Evolutionary conservation across 2,888 invertebrate species (phyloP).

Genomic region (Notodonta dromedarius): DNA sequence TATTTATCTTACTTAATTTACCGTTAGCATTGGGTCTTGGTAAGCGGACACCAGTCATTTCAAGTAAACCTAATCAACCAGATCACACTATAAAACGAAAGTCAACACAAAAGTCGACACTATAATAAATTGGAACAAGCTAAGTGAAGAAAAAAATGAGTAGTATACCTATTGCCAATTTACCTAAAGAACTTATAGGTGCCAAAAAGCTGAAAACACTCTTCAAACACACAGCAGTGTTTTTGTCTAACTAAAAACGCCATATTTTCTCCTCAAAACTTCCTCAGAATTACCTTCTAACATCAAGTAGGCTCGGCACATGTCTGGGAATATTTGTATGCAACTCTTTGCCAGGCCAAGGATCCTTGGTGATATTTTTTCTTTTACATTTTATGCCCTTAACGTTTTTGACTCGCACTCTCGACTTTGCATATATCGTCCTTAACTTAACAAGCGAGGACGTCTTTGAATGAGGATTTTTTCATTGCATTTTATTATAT

Average conservation of each 20-base stretch:
- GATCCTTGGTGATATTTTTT: constrained; percentile 50
- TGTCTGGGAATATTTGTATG: constrained; percentile 49
- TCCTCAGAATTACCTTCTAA: constrained; percentile 35
- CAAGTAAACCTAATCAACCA: too few species aligned
- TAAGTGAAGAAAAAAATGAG: too few species aligned
- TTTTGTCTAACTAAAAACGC: constrained; percentile 10
- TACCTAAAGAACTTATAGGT: too few species aligned
- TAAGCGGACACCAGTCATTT: too few species aligned
- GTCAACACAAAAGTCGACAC: too few species aligned
- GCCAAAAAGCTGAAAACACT: too few species aligned
- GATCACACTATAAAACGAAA: too few species aligned
- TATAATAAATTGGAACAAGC: too few species aligned
- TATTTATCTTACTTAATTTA: too few species aligned
- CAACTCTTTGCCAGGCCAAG: constrained; percentile 47
- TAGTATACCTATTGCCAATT: too few species aligned
- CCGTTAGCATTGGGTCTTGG: too few species aligned
- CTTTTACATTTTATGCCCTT: constrained; percentile 55
- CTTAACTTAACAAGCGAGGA: constrained; percentile 53
- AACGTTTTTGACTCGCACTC: constrained; percentile 57
- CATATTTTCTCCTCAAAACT: constrained; percentile 22
- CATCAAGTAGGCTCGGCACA: constrained; percentile 41
- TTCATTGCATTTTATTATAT: constrained; percentile 12
- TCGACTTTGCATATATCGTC: constrained; percentile 51
- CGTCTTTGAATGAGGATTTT: constrained; percentile 47
- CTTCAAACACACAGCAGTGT: neutral